Conservation (phyloP, 92 coral and sea anemone species). For the Epizoanthus illoricatus region DNA sequence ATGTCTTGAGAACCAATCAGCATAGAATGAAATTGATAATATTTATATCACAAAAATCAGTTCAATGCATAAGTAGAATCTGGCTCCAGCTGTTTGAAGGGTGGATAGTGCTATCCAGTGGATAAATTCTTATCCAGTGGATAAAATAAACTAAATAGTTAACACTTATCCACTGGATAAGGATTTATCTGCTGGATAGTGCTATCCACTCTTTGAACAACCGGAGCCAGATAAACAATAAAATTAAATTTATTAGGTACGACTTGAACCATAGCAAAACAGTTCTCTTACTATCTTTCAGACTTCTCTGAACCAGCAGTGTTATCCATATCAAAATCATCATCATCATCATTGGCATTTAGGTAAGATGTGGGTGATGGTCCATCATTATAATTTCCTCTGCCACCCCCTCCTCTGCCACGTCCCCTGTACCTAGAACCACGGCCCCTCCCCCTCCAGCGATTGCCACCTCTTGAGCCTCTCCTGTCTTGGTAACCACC, state of each 20-base stretch:
- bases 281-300: conserved; percentile 31
- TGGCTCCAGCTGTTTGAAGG: too few species aligned
- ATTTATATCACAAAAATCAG: too few species aligned
- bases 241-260: not conserved
- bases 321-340: conserved; percentile 59
- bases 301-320: conserved; percentile 37
- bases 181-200: too few species aligned
- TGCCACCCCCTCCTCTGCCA: conserved; percentile 52
- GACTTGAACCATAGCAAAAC: not conserved
- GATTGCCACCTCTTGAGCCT: conserved; percentile 42
- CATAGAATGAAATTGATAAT: too few species aligned
- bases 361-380: conserved; percentile 44
- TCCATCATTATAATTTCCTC: conserved; percentile 52
- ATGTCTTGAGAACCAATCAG: too few species aligned
- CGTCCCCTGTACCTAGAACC: conserved; percentile 60
- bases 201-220: too few species aligned
- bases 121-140: too few species aligned
- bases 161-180: too few species aligned
- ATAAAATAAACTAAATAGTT: too few species aligned
- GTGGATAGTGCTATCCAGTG: too few species aligned
- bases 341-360: conserved; percentile 57
- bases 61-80: too few species aligned
- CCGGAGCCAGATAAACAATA: too few species aligned
- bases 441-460: conserved; percentile 50
- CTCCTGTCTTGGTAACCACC: conserved; percentile 44